Conservation (phyloP, 2,113 vertebrate genomes). For the Eulemur macaco region DNA sequence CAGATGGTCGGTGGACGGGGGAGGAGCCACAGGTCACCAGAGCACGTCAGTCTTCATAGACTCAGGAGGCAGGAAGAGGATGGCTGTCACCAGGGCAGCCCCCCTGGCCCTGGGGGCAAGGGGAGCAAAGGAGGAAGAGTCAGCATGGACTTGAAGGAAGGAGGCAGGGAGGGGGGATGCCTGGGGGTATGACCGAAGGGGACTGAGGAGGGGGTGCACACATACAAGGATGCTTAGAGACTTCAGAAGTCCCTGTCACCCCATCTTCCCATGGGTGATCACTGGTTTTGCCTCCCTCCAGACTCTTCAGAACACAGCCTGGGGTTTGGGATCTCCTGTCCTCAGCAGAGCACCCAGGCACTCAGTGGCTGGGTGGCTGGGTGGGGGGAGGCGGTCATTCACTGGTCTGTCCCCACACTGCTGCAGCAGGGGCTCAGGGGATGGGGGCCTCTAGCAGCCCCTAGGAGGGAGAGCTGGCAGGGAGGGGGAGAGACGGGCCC, state of each 20-base stretch:
- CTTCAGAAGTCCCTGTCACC: neutral
- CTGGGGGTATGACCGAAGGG: too few relatives aligned
- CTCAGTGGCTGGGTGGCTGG: neutral
- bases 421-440: neutral
- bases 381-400: neutral
- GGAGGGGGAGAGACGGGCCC: neutral
- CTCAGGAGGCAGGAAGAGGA: neutral
- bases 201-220: neutral
- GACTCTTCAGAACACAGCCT: neutral
- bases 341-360: neutral
- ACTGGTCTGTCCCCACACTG: neutral
- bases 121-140: neutral
- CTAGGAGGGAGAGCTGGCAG: neutral
- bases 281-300: neutral
- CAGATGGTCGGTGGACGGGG: neutral
- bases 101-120: accelerated
- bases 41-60: neutral
- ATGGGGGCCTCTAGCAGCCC: neutral
- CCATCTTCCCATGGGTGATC: neutral
- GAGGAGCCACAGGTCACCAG: neutral
- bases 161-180: neutral
- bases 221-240: neutral
- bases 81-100: neutral
- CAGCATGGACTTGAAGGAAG: neutral
- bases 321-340: neutral